phyloP scores from a whole-genome alignment of 2,888 invertebrate genomes.

The Venusia cambrica region DNA sequence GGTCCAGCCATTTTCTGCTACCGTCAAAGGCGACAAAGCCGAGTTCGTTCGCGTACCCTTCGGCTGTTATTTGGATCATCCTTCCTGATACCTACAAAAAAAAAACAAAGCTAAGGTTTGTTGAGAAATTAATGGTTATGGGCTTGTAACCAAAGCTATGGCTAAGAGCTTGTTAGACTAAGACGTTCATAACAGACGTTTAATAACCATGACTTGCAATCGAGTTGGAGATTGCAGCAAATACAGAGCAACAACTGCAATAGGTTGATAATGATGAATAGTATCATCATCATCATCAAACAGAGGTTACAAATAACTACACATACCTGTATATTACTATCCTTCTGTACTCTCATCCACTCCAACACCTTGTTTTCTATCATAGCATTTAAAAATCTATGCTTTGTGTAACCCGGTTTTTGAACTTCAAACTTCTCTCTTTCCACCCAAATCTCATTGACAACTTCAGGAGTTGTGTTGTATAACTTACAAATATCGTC shows the following conservation, averaged over 20 bases:
- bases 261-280: too few species aligned
- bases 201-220: too few species aligned
- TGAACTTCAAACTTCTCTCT: slow-evolving; percentile 41
- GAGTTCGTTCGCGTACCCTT: slow-evolving; percentile 43
- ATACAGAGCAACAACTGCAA: too few species aligned
- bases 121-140: too few species aligned
- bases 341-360: slow-evolving; percentile 41
- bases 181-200: too few species aligned
- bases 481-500: slow-evolving; percentile 43
- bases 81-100: slow-evolving; percentile 45
- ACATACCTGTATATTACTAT: slow-evolving; percentile 36
- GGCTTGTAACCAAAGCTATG: too few species aligned
- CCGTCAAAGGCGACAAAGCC: slow-evolving; percentile 49
- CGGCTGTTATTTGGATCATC: slow-evolving; percentile 45
- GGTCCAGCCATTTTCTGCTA: slow-evolving; percentile 49
- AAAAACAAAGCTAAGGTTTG: too few species aligned
- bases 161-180: too few species aligned
- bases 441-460: slow-evolving; percentile 49
- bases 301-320: too few species aligned
- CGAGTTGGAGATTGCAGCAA: too few species aligned
- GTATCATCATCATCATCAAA: too few species aligned
- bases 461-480: slow-evolving; percentile 40
- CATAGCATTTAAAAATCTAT: slow-evolving; percentile 41
- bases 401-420: slow-evolving; percentile 33
- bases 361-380: slow-evolving; percentile 40